Conservation (phyloP, 64 coral and sea anemone species). For the Actinia tenebrosa region DNA sequence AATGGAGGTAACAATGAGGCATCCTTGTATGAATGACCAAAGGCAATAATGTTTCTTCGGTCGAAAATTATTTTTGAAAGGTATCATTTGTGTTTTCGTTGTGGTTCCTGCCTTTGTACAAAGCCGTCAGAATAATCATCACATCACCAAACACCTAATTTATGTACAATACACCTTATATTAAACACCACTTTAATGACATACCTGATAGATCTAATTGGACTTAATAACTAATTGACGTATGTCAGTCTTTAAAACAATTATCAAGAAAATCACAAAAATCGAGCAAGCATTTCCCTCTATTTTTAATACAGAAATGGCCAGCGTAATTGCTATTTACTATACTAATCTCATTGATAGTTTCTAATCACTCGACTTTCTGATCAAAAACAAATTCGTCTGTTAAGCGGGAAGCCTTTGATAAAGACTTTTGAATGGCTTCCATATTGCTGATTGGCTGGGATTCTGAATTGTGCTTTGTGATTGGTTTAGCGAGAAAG, state of each 20-base stretch:
- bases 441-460: background rate
- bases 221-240: background rate
- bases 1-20: background rate
- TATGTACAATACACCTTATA: background rate
- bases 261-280: background rate
- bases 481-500: background rate
- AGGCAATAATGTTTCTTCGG: background rate
- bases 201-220: background rate
- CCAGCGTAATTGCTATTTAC: background rate
- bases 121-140: background rate
- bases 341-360: background rate
- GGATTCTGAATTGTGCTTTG: background rate
- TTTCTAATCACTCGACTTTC: background rate
- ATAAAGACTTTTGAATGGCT: background rate
- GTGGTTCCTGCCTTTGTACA: conserved; percentile 2
- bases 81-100: conserved; percentile 2
- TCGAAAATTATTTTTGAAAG: background rate
- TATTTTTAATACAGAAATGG: conserved; percentile 11
- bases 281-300: background rate
- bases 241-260: background rate
- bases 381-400: background rate
- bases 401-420: no score
- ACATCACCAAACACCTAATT: background rate
- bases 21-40: background rate
- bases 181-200: background rate